Conservation (phyloP, 2,888 invertebrate genomes). For the Cheilosia vernalis region DNA sequence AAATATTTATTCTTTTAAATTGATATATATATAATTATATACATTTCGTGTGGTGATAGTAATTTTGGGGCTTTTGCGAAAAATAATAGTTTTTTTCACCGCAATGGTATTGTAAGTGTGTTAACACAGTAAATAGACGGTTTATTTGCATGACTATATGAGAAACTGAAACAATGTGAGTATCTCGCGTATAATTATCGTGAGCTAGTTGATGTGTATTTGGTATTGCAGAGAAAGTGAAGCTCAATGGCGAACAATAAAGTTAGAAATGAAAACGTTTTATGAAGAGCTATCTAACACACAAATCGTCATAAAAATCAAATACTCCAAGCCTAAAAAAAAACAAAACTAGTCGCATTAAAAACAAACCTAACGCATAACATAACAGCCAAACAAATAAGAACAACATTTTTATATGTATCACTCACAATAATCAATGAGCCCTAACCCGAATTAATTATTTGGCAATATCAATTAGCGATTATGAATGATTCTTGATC, state of each 20-base stretch:
- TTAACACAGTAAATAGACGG: neutral
- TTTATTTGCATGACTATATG: neutral
- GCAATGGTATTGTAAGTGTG: neutral
- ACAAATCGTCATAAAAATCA: neutral
- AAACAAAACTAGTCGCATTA: neutral
- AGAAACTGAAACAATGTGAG: no score
- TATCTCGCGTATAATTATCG: no score
- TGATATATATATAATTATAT: conserved; percentile 48
- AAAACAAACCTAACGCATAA: conserved; percentile 18
- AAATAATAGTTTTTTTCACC: conserved; percentile 33
- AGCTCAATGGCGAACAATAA: no score
- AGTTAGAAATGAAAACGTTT: no score
- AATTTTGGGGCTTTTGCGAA: neutral
- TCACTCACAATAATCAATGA: conserved; percentile 32
- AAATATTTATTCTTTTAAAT: conserved; percentile 45
- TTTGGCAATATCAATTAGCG: conserved; percentile 5
- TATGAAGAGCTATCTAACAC: no score
- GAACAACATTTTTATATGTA: conserved; percentile 1
- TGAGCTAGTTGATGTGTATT: no score
- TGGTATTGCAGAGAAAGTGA: no score
- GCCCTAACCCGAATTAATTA: conserved; percentile 22
- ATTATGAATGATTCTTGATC: neutral
- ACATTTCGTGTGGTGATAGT: conserved; percentile 41
- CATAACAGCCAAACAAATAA: neutral
- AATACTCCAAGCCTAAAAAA: neutral